Evolutionary conservation across 2,113 vertebrate genomes (phyloP).

Genomic region (Sarotherodon lohbergeri): DNA sequence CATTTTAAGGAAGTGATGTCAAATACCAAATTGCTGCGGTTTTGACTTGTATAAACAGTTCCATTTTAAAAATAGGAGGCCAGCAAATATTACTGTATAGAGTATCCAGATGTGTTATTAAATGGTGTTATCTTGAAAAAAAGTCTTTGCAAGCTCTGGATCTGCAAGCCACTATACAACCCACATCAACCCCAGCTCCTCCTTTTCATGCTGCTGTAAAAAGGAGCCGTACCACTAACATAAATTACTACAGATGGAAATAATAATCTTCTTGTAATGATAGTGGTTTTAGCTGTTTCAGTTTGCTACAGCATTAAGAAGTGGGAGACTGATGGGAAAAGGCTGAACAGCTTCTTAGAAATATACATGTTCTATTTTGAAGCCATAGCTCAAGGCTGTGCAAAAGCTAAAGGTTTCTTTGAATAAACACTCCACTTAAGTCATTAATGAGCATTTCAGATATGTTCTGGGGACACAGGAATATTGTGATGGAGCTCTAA

Average conservation of each 20-base stretch:
- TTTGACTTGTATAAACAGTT: not conserved
- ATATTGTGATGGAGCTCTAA: not conserved
- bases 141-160: not conserved
- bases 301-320: not conserved
- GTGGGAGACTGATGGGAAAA: not conserved
- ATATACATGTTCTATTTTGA: not conserved
- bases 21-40: not conserved
- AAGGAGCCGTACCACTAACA: not conserved
- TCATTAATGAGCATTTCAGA: not conserved
- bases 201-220: not conserved
- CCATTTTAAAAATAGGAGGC: rapidly evolving
- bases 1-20: not conserved
- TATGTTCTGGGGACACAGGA: not conserved
- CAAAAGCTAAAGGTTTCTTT: not conserved
- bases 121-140: not conserved
- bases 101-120: not conserved
- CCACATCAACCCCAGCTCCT: not conserved
- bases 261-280: not conserved
- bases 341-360: not conserved
- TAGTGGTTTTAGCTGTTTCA: not conserved
- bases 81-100: not conserved
- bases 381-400: not conserved
- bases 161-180: not conserved
- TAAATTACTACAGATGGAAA: not conserved
- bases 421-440: not conserved